A percentile compares a stretch with the other conserved stretches of the same genome.
phyloP scores from a whole-genome alignment of 2,113 vertebrate species.

The Megaleporinus macrocephalus region DNA sequence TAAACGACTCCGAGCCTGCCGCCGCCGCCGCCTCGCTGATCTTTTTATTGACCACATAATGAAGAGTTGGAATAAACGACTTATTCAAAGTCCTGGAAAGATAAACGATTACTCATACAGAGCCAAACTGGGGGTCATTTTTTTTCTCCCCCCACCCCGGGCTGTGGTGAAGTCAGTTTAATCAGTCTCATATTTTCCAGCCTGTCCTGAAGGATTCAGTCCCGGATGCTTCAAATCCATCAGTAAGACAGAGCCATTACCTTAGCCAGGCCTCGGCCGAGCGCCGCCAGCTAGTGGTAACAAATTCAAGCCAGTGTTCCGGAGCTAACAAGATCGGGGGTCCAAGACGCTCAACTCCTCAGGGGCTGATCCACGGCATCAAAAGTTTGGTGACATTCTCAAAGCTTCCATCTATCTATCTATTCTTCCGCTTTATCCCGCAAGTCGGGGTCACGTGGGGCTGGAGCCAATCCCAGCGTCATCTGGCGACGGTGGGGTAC shows the following conservation, averaged over 20 bases:
- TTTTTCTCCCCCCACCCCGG: not conserved
- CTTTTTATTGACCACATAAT: constrained; percentile 12
- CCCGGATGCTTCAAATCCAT: constrained; percentile 4
- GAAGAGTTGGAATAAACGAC: not conserved
- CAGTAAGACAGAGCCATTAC: not conserved
- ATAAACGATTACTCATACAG: not conserved
- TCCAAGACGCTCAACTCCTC: too few species aligned
- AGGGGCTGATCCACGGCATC: too few species aligned
- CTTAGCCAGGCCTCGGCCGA: not conserved
- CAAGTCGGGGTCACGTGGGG: too few species aligned
- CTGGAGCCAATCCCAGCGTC: too few species aligned
- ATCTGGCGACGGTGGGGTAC: too few species aligned
- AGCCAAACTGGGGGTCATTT: not conserved
- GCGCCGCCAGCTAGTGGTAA: not conserved
- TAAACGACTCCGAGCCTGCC: not conserved
- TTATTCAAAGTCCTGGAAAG: constrained; percentile 4
- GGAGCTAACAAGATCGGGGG: not conserved
- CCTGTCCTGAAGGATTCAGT: not conserved
- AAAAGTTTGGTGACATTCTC: too few species aligned
- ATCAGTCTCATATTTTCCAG: constrained; percentile 21
- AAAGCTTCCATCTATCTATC: too few species aligned
- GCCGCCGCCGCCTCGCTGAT: not conserved
- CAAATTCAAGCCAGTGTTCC: not conserved
- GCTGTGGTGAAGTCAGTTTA: not conserved
- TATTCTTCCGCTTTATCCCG: too few species aligned